These are phyloP conservation scores for Pollenia angustigena DNA, from an alignment of 2,888 invertebrate species.

Conservation along the genomic window DNA sequence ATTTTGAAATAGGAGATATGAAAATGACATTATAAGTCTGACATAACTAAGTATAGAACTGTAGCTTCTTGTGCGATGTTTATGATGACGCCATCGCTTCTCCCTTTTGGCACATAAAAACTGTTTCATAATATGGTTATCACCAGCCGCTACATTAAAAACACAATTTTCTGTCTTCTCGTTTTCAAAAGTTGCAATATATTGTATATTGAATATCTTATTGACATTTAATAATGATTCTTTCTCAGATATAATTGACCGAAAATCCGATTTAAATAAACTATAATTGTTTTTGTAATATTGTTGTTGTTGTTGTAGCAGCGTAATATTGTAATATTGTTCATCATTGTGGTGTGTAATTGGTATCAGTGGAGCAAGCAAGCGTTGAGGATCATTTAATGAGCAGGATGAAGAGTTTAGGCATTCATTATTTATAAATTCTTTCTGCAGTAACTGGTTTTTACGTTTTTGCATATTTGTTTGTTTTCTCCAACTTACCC, in stretches of 20 bases:
- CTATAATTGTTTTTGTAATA: constrained; percentile 7
- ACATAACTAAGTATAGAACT: constrained; percentile 30
- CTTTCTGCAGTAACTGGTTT: constrained; percentile 42
- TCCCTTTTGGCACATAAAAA: constrained; percentile 58
- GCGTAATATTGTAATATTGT: constrained; percentile 1
- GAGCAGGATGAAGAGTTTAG: constrained; percentile 31
- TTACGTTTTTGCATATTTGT: constrained; percentile 50
- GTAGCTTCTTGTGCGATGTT: constrained; percentile 44
- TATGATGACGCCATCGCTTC: constrained; percentile 54
- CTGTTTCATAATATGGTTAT: constrained; percentile 14
- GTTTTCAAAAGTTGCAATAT: constrained; percentile 15
- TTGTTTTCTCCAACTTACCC: constrained; percentile 54
- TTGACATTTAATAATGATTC: constrained; percentile 27
- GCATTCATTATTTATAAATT: constrained; percentile 33
- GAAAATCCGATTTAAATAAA: constrained; percentile 29
- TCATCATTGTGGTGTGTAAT: constrained; percentile 7
- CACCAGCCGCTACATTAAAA: constrained; percentile 14
- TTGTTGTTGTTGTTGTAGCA: too few species aligned
- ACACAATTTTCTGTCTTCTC: constrained; percentile 20
- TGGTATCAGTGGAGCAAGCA: constrained; percentile 27
- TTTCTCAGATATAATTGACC: constrained; percentile 49
- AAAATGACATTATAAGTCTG: constrained; percentile 43
- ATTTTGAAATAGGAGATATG: constrained; percentile 51
- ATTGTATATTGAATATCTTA: not conserved
- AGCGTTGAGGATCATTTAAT: constrained; percentile 21